Percentiles rank a stretch among this genome's conserved stretches.
Evolutionary conservation across 2,888 invertebrate species (phyloP).

Genomic region (Caenorhabditis imperialis): DNA sequence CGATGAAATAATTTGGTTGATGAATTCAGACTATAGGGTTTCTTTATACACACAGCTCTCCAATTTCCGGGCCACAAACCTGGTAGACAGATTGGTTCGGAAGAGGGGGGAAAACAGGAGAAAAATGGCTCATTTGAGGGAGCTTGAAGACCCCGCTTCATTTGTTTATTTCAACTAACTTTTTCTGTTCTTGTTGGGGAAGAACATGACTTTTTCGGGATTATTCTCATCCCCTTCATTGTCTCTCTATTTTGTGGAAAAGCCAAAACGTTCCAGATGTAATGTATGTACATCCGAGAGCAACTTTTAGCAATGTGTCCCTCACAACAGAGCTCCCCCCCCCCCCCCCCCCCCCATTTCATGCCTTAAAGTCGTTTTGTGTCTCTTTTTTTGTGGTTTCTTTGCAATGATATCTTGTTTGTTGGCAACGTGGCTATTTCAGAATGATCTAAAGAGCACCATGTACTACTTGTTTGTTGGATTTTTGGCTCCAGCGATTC

Average conservation of each 20-base stretch:
- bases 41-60: constrained; percentile 54
- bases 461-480: constrained; percentile 50
- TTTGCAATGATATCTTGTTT: too few species aligned
- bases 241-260: neutral
- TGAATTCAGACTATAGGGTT: constrained; percentile 50
- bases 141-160: constrained; percentile 46
- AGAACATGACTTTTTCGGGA: too few species aligned
- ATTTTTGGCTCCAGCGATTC: constrained; percentile 45
- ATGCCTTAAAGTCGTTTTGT: too few species aligned
- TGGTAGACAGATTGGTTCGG: constrained; percentile 15
- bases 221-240: too few species aligned
- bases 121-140: constrained; percentile 23
- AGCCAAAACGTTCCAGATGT: constrained; percentile 40
- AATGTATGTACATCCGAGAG: constrained; percentile 49
- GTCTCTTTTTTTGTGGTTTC: too few species aligned
- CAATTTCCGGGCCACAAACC: constrained; percentile 44
- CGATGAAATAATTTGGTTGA: too few species aligned
- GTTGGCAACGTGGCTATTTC: constrained; percentile 12
- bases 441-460: constrained; percentile 23
- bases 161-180: constrained; percentile 39
- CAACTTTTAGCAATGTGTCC: constrained; percentile 38
- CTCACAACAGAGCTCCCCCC: neutral
- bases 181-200: too few species aligned
- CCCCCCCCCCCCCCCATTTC: constrained; percentile 11
- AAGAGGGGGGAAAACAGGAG: constrained; percentile 7